phyloP scores from a whole-genome alignment of 2,888 invertebrate genomes.

The Neoaliturus tenellus region DNA sequence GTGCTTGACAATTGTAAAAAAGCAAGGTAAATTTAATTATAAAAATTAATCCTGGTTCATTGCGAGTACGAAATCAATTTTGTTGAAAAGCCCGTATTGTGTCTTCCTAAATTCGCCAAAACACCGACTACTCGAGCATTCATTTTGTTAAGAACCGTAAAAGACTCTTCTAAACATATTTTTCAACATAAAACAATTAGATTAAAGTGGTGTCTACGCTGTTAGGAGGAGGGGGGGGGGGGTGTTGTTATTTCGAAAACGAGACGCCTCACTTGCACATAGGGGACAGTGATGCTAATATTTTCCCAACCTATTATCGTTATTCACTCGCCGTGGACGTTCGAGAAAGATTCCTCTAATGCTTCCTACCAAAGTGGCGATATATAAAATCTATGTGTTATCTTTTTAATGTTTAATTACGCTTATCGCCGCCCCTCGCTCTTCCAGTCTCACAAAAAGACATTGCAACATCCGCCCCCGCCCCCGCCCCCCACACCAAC shows the following conservation, averaged over 20 bases:
- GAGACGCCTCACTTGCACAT: neutral
- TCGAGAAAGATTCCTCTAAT: slow-evolving; percentile 47
- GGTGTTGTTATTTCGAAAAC: slow-evolving; percentile 23
- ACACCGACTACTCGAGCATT: neutral
- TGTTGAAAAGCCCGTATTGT: neutral
- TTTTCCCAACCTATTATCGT: slow-evolving; percentile 49
- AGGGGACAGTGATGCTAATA: slow-evolving; percentile 40
- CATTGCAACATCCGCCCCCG: slow-evolving; percentile 28
- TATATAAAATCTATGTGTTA: slow-evolving; percentile 59
- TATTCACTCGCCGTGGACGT: slow-evolving; percentile 16
- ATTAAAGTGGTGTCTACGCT: slow-evolving; percentile 35
- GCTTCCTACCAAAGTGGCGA: slow-evolving; percentile 47
- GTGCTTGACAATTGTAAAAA: no score
- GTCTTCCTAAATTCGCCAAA: neutral
- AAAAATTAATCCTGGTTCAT: no score
- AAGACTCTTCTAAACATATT: slow-evolving; percentile 37
- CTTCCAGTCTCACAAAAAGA: slow-evolving; percentile 26
- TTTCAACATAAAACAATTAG: slow-evolving; percentile 47
- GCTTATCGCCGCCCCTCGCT: slow-evolving; percentile 44
- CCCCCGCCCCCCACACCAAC: neutral
- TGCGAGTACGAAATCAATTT: neutral
- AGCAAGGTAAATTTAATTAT: no score
- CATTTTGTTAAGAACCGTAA: slow-evolving; percentile 2
- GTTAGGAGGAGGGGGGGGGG: neutral
- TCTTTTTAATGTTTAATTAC: slow-evolving; percentile 60